Percentiles rank a stretch among this genome's conserved stretches.
Evolutionary conservation across 2,888 invertebrate genomes (phyloP).

Genomic region (Cyaniris semiargus): DNA sequence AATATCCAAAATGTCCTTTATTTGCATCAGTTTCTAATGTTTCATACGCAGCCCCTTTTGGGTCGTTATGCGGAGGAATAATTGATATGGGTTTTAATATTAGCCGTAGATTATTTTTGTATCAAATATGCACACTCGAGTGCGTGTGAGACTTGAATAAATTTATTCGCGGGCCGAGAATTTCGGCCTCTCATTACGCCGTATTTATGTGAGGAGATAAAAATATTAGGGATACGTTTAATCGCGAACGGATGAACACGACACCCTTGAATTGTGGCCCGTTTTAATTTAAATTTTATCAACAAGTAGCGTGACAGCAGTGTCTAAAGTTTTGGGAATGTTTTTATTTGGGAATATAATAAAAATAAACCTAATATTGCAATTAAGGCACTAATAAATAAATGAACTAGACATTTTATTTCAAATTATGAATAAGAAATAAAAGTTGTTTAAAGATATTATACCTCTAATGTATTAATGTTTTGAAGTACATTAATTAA

Average conservation of each 20-base stretch:
- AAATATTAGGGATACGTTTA: constrained; percentile 79
- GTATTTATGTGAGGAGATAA: constrained; percentile 79
- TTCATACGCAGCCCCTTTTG: constrained; percentile 7
- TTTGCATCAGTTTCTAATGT: constrained; percentile 16
- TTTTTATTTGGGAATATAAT: neutral
- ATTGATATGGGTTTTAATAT: constrained; percentile 70
- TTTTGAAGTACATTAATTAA: too few relatives aligned
- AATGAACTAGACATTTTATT: too few relatives aligned
- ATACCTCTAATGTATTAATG: too few relatives aligned
- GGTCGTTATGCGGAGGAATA: constrained; percentile 41
- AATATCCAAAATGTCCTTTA: neutral
- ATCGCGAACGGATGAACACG: constrained; percentile 75
- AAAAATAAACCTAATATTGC: too few relatives aligned
- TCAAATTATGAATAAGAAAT: too few relatives aligned
- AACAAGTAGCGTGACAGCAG: neutral
- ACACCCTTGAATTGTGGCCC: constrained; percentile 45
- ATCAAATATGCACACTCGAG: constrained; percentile 79
- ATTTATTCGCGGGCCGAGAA: constrained; percentile 72
- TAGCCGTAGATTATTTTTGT: constrained; percentile 74
- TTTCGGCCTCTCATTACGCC: constrained; percentile 74
- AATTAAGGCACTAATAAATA: too few relatives aligned
- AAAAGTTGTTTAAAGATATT: too few relatives aligned
- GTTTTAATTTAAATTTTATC: constrained; percentile 41
- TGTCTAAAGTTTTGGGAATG: neutral
- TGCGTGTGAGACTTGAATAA: constrained; percentile 74